Conservation (phyloP, 2,113 vertebrate genomes). For the Glaucidium brasilianum region DNA sequence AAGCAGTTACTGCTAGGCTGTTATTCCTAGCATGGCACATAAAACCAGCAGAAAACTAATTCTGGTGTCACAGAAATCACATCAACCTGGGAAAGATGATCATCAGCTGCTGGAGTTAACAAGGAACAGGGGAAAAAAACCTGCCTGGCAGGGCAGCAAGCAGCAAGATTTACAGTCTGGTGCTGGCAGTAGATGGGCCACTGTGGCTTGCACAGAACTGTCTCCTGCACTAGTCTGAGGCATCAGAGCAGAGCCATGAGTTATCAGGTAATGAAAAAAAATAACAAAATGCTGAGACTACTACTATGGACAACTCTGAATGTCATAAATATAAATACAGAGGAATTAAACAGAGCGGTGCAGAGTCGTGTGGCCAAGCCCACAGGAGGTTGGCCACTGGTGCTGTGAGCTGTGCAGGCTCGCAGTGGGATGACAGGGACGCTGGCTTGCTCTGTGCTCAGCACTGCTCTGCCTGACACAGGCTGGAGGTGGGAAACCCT, state of each 20-base stretch:
- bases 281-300: conserved; percentile 4
- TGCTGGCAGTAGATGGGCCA: background rate
- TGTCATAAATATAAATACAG: background rate
- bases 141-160: background rate
- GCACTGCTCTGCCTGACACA: background rate
- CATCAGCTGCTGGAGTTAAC: conserved; percentile 11
- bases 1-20: background rate
- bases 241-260: background rate
- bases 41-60: conserved; percentile 33
- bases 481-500: background rate
- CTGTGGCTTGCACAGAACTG: background rate
- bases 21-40: background rate
- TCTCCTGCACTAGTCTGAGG: background rate
- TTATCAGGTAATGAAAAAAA: conserved; percentile 21
- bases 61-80: conserved; percentile 1
- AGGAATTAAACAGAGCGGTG: background rate
- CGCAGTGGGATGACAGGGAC: background rate
- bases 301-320: background rate
- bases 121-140: background rate
- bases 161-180: background rate
- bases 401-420: background rate
- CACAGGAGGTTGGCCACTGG: background rate
- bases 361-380: background rate
- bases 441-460: background rate
- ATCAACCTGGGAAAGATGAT: background rate